Conservation (phyloP, 2,888 invertebrate genomes). For the Drosophila vallismaia region DNA sequence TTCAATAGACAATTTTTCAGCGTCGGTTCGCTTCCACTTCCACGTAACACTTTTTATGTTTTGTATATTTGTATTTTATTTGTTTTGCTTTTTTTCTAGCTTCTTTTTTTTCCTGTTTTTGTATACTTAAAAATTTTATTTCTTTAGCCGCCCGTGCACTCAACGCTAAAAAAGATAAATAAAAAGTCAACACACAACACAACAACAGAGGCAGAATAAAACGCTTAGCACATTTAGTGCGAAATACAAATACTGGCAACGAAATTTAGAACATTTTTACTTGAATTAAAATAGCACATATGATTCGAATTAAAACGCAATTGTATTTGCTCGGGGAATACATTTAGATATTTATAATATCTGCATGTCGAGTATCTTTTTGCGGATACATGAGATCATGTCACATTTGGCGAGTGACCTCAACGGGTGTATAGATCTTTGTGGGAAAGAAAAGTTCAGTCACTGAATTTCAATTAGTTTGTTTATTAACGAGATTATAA, state of each 20-base stretch:
- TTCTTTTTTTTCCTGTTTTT: slow-evolving; percentile 22
- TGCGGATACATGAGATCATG: slow-evolving; percentile 41
- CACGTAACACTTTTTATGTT: slow-evolving; percentile 27
- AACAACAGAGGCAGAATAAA: slow-evolving; percentile 34
- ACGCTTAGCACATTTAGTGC: slow-evolving; percentile 61
- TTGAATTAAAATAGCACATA: slow-evolving; percentile 17
- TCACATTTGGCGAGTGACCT: slow-evolving; percentile 17
- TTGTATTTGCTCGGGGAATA: slow-evolving; percentile 56
- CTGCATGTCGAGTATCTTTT: slow-evolving; percentile 19
- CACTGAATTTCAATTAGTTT: slow-evolving; percentile 11
- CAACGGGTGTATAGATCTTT: slow-evolving; percentile 4
- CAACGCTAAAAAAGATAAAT: slow-evolving; percentile 39
- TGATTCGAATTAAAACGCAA: slow-evolving; percentile 75
- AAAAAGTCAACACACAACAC: slow-evolving; percentile 34
- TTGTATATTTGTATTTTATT: slow-evolving; percentile 34
- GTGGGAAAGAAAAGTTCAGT: slow-evolving; percentile 19
- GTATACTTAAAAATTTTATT: slow-evolving; percentile 40
- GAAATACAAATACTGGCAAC: slow-evolving; percentile 28
- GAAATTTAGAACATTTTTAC: slow-evolving; percentile 51
- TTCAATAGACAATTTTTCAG: slow-evolving; percentile 21
- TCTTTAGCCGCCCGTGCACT: slow-evolving; percentile 35
- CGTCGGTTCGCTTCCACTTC: slow-evolving; percentile 1
- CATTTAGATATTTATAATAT: slow-evolving; percentile 13
- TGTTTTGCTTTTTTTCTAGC: slow-evolving; percentile 18
- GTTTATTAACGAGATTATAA: slow-evolving; percentile 25